These are phyloP conservation scores for Aporrectodea caliginosa DNA, from an alignment of 1,140 invertebrate species.

Conservation along the genomic window DNA sequence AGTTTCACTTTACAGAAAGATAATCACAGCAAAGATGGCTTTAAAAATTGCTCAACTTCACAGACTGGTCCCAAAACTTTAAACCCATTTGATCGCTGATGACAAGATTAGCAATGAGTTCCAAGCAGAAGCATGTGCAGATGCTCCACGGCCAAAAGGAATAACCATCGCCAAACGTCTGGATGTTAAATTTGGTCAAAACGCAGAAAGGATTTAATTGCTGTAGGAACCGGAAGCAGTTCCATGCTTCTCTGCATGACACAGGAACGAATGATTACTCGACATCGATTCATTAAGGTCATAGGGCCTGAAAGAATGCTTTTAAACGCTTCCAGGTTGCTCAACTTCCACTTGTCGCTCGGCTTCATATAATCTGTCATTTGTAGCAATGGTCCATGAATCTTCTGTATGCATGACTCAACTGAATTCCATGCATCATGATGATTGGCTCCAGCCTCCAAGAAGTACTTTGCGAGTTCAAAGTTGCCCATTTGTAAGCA, in stretches of 20 bases:
- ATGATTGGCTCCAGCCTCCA: not conserved
- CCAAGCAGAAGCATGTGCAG: too few relatives aligned
- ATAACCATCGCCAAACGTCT: constrained; percentile 40
- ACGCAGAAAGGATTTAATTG: not conserved
- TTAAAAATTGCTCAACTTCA: too few relatives aligned
- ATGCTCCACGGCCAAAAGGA: too few relatives aligned
- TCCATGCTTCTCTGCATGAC: not conserved
- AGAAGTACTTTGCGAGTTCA: not conserved
- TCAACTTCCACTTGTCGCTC: not conserved
- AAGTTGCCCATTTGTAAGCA: not conserved
- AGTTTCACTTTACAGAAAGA: too few relatives aligned
- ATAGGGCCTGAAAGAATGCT: not conserved
- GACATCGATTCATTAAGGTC: not conserved
- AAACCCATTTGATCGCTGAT: too few relatives aligned
- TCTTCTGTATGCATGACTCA: not conserved
- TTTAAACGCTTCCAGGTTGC: not conserved
- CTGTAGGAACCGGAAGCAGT: not conserved
- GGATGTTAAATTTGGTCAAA: not conserved
- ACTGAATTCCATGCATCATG: not conserved
- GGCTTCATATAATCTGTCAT: not conserved
- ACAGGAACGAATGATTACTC: not conserved
- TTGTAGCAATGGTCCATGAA: not conserved
- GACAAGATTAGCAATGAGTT: too few relatives aligned
- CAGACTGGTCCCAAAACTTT: too few relatives aligned
- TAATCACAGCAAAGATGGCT: too few relatives aligned